These are phyloP conservation scores for Amphilophus citrinellus DNA, from an alignment of 2,113 vertebrate species.

Conservation along the genomic window DNA sequence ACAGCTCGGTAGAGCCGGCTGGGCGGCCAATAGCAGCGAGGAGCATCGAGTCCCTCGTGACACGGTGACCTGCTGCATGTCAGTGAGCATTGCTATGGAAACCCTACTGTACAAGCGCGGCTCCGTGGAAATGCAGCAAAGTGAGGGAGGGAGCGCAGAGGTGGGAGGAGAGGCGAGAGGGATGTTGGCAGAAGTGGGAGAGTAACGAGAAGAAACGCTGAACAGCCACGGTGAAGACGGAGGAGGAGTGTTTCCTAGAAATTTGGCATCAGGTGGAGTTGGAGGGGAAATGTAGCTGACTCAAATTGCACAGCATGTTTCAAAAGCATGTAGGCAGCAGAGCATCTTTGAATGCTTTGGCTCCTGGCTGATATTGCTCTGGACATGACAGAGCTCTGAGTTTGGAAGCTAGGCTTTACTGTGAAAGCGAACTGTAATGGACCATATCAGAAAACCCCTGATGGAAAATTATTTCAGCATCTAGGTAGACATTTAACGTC, in stretches of 20 bases:
- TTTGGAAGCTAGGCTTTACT: constrained; percentile 3
- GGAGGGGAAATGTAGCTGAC: constrained; percentile 33
- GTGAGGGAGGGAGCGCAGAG: constrained; percentile 52
- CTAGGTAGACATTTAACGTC: neutral
- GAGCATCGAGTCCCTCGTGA: constrained; percentile 76
- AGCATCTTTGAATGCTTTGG: constrained; percentile 34
- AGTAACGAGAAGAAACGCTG: constrained; percentile 37
- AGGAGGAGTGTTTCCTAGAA: constrained; percentile 48
- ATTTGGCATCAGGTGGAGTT: constrained; percentile 45
- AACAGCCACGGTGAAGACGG: constrained; percentile 10
- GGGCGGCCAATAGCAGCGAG: constrained; percentile 55
- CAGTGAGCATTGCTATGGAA: constrained; percentile 82
- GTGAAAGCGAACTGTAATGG: neutral
- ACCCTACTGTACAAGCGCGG: constrained; percentile 76
- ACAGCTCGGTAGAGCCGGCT: constrained; percentile 13
- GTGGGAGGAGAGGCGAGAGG: constrained; percentile 52
- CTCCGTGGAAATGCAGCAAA: constrained; percentile 52
- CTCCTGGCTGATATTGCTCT: constrained; percentile 27
- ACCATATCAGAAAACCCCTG: neutral
- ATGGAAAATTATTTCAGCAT: neutral
- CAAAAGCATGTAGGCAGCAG: constrained; percentile 26
- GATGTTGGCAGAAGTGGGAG: constrained; percentile 52
- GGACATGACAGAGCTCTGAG: constrained; percentile 17
- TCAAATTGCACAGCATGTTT: constrained; percentile 24
- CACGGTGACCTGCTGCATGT: constrained; percentile 81